Base-by-base conservation (phyloP, 2,888 invertebrate species). In the Ceriagrion tenellum region DNA sequence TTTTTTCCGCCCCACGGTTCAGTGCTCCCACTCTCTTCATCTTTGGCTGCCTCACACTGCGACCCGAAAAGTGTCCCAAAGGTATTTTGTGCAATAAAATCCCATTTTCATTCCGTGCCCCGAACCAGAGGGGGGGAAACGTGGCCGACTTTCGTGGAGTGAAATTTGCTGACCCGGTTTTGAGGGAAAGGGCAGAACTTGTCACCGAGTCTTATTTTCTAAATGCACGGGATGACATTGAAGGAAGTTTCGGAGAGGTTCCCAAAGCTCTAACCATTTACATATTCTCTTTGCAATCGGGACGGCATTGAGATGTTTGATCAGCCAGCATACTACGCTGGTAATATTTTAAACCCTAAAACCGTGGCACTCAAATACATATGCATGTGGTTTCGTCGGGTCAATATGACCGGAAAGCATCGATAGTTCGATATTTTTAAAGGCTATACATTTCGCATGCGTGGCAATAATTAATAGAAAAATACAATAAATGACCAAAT, bases 21-120 rank as follows among this genome's bases (percentile, higher is more conserved):
- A 81, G 26, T 69, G 69, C 35, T 13, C 81, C 26, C 18, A 13
- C 35, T 35, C 69, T 35, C 16, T 81, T 81, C 81, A 81, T 35
- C 30, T 69, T 4, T 16, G 0, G 69, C 81, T 35, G 81, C 81
- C 35, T 35, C 16, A 13, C 30, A 13, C 47, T 47, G 35, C 10
- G 81, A 81, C 81, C 69, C 81, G 13, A 81, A 0, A 35, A 81
- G 30, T 35, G 81, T 35, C 81, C 81, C 30, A 30, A 30, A 35
- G 74, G 81, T 81, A 81, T 81, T 81, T 35, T 12, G 35, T 81
- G 81, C 81, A 81, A 81, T 81, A 35, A 35, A 81, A 81, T 35
- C 30, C 81, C 16, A 35, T 81, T 81, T 81, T 35, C 16, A 35
- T 35, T 35, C 81, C 81, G 81, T 81, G 81, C 13, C 35, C 81